Conservation (phyloP, 2,888 invertebrate species). For the Lucinisca nassula region DNA sequence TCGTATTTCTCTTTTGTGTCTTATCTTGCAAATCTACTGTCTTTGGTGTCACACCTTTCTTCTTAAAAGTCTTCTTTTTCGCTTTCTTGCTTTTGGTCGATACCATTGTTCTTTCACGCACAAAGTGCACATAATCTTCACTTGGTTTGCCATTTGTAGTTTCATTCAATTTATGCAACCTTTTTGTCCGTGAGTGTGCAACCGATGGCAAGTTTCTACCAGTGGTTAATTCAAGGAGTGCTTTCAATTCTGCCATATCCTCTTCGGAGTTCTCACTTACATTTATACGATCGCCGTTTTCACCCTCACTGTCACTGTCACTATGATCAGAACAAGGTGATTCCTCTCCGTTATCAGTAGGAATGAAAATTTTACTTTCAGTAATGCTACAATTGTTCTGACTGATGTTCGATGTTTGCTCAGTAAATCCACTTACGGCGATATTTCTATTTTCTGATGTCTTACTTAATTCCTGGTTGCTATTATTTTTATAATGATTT, state of each 20-base stretch:
- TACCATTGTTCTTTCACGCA: not conserved
- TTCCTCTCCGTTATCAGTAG: not conserved
- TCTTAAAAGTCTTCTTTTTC: too few relatives aligned
- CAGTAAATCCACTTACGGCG: too few relatives aligned
- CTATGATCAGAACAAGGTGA: not conserved
- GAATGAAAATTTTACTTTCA: not conserved
- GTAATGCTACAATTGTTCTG: too few relatives aligned
- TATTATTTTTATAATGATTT: too few relatives aligned
- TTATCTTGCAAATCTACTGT: too few relatives aligned
- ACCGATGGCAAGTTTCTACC: slow-evolving; percentile 37
- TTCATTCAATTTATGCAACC: not conserved
- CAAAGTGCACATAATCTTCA: not conserved
- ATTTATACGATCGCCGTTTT: not conserved
- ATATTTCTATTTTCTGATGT: too few relatives aligned
- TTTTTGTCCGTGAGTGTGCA: not conserved
- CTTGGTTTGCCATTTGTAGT: not conserved
- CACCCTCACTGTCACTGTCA: not conserved
- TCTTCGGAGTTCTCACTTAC: slow-evolving; percentile 24
- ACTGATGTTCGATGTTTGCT: too few relatives aligned
- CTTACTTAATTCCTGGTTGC: too few relatives aligned
- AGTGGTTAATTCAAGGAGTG: slow-evolving; percentile 60
- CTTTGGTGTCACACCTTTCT: too few relatives aligned
- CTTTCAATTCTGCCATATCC: slow-evolving; percentile 50
- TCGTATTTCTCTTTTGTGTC: too few relatives aligned
- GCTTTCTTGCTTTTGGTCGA: not conserved